Evolutionary conservation across 2,888 invertebrate species (phyloP), one percentile per base, ranked within the genome.

Genomic region (Pristionchus maxplancki): DNA sequence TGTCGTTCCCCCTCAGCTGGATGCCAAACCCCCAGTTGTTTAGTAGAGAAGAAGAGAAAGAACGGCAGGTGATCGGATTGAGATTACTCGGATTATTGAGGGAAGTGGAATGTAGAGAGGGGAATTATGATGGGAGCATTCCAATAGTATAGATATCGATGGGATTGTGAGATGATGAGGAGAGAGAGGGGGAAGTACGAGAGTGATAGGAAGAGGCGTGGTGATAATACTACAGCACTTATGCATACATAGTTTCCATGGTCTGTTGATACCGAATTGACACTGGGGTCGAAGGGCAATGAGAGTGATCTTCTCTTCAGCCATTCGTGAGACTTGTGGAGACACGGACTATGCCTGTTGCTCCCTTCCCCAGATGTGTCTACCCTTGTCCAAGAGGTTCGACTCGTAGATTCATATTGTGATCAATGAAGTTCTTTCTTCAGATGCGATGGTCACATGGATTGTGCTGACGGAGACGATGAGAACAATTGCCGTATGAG

Each of bases 401-500:
- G 53, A 37, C 24, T 74, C 31, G n/a, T 11, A 1, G 8, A 17
- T 71, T 20, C 3, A n/a, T 34, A 44, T 11, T 44, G 6, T 44
- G 8, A 44, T 6, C 44, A 6, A 44, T n/a, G n/a, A 44, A 44
- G 44, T 44, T 44, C 44, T 4, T 2, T 37, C 11, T 24, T 71
- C 48, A 58, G 93, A 71, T 94, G 94, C 88, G 93, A 94, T 89
- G 93, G 93, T 44, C 92, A 92, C 81, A 89, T 92, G 13, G 94
- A 94, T 89, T 94, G 93, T 88, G 89, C 91, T 17, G 93, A 94
- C 88, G 94, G 93, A 20, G 93, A 93, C 78, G 94, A 94, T 83
- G 94, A 94, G 82, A 93, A 91, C 62, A 94, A 94, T 88, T 94
- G 94, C 90, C 94, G 94, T 94, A 87, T n/a, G 81, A 81, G 31